These are phyloP conservation scores for Rhamnusium bicolor DNA, from an alignment of 2,888 invertebrate genomes.

Conservation along the genomic window DNA sequence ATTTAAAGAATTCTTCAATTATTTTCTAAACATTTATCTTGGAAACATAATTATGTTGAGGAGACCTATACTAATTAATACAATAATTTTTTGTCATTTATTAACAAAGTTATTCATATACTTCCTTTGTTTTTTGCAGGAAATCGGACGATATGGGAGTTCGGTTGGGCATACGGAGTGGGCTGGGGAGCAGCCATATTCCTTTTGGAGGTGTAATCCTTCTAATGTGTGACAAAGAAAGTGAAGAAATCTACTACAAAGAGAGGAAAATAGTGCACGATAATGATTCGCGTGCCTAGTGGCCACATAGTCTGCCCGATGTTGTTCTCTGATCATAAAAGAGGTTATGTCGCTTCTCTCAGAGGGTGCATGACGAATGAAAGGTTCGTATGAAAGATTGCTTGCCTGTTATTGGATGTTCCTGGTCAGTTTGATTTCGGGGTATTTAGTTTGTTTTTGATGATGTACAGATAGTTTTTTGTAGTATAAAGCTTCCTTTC, in stretches of 20 bases:
- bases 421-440: conserved; percentile 64
- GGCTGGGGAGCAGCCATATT: conserved; percentile 98
- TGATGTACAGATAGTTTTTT: conserved; percentile 49
- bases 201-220: conserved; percentile 93
- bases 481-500: conserved; percentile 37
- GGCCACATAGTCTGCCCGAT: conserved; percentile 81
- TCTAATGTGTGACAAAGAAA: conserved; percentile 97
- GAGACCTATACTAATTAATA: too few relatives aligned
- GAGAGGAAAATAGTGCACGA: conserved; percentile 91
- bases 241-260: conserved; percentile 98
- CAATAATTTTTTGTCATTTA: too few relatives aligned
- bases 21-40: too few relatives aligned
- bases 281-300: conserved; percentile 76
- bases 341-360: conserved; percentile 64
- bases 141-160: conserved; percentile 94
- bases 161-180: conserved; percentile 98
- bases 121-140: conserved; percentile 73
- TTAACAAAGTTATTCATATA: too few relatives aligned
- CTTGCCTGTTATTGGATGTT: conserved; percentile 61
- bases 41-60: too few relatives aligned
- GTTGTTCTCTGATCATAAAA: conserved; percentile 76
- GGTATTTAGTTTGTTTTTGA: conserved; percentile 44
- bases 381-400: conserved; percentile 59
- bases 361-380: conserved; percentile 61
- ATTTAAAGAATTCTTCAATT: too few relatives aligned